Percentiles rank a stretch among this genome's conserved stretches.
phyloP scores from a whole-genome alignment of 2,797 vertebrate genomes.

The Aphelocoma californica region DNA sequence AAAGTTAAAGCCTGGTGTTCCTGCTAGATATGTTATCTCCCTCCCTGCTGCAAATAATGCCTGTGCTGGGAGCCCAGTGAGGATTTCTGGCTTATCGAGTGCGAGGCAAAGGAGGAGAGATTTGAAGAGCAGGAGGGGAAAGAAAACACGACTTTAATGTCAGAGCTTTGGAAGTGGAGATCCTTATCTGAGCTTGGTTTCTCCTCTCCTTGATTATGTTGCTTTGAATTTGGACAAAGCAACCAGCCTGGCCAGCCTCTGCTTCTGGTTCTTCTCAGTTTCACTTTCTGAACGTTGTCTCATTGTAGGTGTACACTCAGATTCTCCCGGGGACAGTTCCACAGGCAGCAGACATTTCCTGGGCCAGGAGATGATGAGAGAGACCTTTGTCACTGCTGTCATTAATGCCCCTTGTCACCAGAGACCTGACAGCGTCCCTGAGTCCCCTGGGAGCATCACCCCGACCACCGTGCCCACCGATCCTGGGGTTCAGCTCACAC shows the following conservation, averaged over 20 bases:
- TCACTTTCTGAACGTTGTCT: neutral
- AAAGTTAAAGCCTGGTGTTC: constrained; percentile 36
- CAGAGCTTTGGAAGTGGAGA: constrained; percentile 43
- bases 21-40: constrained; percentile 4
- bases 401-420: neutral
- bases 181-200: constrained; percentile 41
- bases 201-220: constrained; percentile 26
- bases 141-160: constrained; percentile 41
- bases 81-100: constrained; percentile 25
- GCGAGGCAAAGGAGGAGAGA: neutral
- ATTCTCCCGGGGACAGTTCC: neutral
- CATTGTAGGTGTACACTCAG: neutral
- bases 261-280: constrained; percentile 12
- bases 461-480: accelerated
- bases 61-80: constrained; percentile 2
- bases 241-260: neutral
- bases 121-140: constrained; percentile 31
- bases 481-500: neutral
- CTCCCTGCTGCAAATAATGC: constrained; percentile 32
- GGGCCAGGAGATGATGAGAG: neutral
- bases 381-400: neutral
- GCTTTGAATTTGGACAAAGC: constrained; percentile 20
- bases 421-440: neutral
- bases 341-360: neutral
- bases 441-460: neutral